Conservation (phyloP, 1,140 invertebrate genomes). For the Drosophila grimshawi region DNA sequence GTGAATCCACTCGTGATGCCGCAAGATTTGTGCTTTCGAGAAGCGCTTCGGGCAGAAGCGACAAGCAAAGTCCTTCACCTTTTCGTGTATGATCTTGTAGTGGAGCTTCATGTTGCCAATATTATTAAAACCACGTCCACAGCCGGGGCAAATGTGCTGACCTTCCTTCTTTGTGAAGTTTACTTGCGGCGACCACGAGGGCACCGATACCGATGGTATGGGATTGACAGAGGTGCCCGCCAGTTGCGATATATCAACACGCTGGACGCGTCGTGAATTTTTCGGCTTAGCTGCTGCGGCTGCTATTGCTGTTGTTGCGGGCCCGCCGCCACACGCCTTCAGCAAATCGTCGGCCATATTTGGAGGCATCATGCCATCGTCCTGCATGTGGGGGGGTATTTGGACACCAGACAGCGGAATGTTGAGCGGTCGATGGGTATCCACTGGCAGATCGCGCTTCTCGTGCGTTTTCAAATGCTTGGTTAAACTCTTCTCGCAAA, state of each 20-base stretch:
- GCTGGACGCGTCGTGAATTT: constrained; percentile 72
- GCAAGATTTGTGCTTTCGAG: constrained; percentile 81
- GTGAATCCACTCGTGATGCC: constrained; percentile 83
- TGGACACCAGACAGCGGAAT: constrained; percentile 52
- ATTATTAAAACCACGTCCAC: constrained; percentile 80
- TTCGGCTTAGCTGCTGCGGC: constrained; percentile 55
- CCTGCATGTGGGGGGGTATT: constrained; percentile 46
- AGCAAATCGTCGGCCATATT: constrained; percentile 67
- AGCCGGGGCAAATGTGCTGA: constrained; percentile 78
- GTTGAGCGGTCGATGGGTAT: constrained; percentile 65
- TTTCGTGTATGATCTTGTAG: constrained; percentile 82
- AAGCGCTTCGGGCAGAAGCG: constrained; percentile 79
- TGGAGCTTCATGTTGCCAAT: constrained; percentile 81
- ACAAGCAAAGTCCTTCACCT: constrained; percentile 81
- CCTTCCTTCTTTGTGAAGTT: constrained; percentile 83
- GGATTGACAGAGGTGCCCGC: constrained; percentile 80
- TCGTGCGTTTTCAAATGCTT: constrained; percentile 83
- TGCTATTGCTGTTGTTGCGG: constrained; percentile 36
- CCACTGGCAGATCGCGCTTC: constrained; percentile 71
- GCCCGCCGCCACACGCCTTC: constrained; percentile 70
- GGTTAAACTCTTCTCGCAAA: constrained; percentile 77
- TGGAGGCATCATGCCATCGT: constrained; percentile 44
- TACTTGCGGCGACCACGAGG: constrained; percentile 79
- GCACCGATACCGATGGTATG: constrained; percentile 77
- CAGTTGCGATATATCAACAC: constrained; percentile 75